phyloP scores from a whole-genome alignment of 92 coral and sea anemone genomes.

The Palythoa caribaeorum region DNA sequence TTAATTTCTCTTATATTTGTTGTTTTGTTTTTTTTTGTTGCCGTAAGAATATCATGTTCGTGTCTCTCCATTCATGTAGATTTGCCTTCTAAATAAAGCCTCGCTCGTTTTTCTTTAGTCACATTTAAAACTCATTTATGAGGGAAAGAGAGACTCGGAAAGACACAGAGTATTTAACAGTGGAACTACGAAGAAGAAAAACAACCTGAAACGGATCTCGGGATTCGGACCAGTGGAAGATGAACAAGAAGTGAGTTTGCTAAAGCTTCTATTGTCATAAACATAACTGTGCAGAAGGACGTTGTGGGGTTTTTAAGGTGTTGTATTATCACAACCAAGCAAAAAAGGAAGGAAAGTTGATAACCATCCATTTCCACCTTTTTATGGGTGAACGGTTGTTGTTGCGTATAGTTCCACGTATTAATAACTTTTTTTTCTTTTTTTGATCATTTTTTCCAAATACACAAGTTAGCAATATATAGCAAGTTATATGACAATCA shows the following conservation, averaged over 20 bases:
- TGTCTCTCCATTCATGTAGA: no score
- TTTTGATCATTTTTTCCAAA: no score
- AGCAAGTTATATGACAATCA: no score
- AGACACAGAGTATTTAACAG: constrained; percentile 71
- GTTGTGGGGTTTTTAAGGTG: no score
- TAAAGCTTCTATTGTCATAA: background rate
- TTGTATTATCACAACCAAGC: no score
- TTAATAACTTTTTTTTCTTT: no score
- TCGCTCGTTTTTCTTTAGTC: constrained; percentile 49
- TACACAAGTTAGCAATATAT: no score
- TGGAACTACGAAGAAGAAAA: constrained; percentile 70
- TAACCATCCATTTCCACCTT: no score
- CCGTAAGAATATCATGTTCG: background rate
- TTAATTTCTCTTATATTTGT: background rate
- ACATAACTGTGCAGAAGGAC: no score
- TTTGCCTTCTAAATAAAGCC: background rate
- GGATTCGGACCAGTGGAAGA: constrained; percentile 93
- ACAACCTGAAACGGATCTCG: constrained; percentile 65
- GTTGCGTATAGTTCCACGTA: no score
- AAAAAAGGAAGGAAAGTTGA: no score
- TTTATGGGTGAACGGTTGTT: no score
- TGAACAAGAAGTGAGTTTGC: constrained; percentile 64
- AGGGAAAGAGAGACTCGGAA: constrained; percentile 68
- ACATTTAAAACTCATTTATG: constrained; percentile 63
- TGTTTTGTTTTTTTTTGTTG: background rate